Evolutionary conservation across 2,888 invertebrate species (phyloP), one percentile per base, ranked within the genome.

Genomic region (Sclerodermus sp.): DNA sequence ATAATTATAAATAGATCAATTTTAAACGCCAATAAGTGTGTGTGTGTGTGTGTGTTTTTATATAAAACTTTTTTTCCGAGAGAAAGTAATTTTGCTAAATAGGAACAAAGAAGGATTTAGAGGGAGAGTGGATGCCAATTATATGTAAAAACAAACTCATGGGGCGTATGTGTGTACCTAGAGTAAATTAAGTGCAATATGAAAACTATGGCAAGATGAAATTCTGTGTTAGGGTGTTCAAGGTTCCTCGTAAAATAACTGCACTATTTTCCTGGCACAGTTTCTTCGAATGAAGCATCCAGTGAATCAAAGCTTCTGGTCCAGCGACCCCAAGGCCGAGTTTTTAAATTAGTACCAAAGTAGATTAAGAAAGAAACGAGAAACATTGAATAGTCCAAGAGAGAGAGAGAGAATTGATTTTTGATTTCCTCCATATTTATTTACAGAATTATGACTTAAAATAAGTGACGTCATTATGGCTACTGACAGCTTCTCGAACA

Each of bases 191-290:
- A 13, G 16, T 23, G 39, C 39, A 41, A 13, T 42, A 41, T 37
- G 50, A 55, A 50, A 50, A 45, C 40, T 49, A 23, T 41, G 50
- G 39, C 49, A 49, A 66, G 62, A 66, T 57, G 53, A 59, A 70
- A 62, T 64, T 62, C 57, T 42, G 51, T 52, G 56, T 47, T 53
- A 42, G 50, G 5, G 45, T 55, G 62, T 60, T 66, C 71, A 67
- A 67, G 73, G 70, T 55, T 59, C 54, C 61, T 66, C 70, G 66
- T 71, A 61, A 73, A 71, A 73, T 70, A 70, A 67, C 65, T 55
- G 70, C 54, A 62, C 66, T 62, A 64, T 69, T 72, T 69, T 62
- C 53, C 67, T 73, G 72, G 69, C 74, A 74, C 72, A 64, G 60
- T 69, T 74, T 60, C 54, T 9, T 10, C 54, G 56, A 53, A 48